Evolutionary conservation across 2,797 vertebrate genomes (phyloP), one percentile per base, ranked within the genome.

Genomic region (Coilia nasus): DNA sequence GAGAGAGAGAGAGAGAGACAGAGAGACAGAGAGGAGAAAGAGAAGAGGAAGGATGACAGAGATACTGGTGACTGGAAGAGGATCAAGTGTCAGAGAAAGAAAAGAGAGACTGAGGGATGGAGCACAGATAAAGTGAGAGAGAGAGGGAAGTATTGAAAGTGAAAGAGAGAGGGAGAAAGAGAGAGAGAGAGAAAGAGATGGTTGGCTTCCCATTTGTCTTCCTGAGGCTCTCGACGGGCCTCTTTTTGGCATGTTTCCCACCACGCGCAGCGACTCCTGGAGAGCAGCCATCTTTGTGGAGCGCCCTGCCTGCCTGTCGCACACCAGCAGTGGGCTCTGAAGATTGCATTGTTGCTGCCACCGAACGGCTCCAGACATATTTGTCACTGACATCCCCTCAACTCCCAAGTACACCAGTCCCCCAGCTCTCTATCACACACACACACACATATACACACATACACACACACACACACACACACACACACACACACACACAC

Each of bases 311-410:
- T 19, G 14, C 50, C 6, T 85, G 2, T 57, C 17, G 31, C 71
- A 21, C 17, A 9, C 31, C 31, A 44, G 71, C 71, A 78, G 5
- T 78, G 35, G 71, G 31, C 47, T 56, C 25, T 25, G 47, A 10
- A 82, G 25, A 81, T 81, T 25, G 81, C 81, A 81, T 81, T 47
- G 44, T 81, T 15, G n/a, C 47, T 50, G 54, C 71, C 71, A 78
- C 44, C 31, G 6, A 78, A 21, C 35, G 31, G 15, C 35, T 78
- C 71, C 71, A 78, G 35, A 78, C 71, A 44, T 78, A 78, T 78
- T 44, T 44, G 71, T 78, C 71, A 21, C 71, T 44, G 71, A 71
- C 83, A n/a, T 82, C 41, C 21, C 28, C 82, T n/a, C 6, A 4
- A 6, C 57, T 56, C 35, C 28, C 17, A 5, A 44, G 50, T 54